Base-by-base conservation (phyloP, 2,797 vertebrate genomes). In the Sebastes melanostomus region DNA sequence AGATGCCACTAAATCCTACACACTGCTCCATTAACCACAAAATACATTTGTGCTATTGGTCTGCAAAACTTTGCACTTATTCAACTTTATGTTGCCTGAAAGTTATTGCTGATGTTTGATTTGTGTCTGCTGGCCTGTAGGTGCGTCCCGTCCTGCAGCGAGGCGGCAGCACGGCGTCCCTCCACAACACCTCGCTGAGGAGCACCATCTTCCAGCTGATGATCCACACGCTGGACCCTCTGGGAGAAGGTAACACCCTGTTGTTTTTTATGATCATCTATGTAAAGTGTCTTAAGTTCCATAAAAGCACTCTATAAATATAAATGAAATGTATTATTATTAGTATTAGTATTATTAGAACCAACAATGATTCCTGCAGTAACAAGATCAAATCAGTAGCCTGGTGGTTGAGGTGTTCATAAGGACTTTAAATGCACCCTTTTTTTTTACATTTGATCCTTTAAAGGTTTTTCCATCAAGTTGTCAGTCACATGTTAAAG, bases 151-250 rank as follows among this genome's bases (percentile, higher is more conserved):
- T 87, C 82, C 94, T 98, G 78, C 96, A 96, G 92, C 91, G 96
- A 78, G 97, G 96, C 22, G 96, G 96, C 90, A 98, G 97, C 94
- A 95, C 95, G 0, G 95, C 97, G 63, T 98, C 97, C 20, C 96
- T 98, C 46, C 97, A 98, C 94, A 98, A 98, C 95, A 95, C 96
- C 1, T 97, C 96, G 5, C 93, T 97, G 90, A 94, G 97, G 7
- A 95, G 86, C 94, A 97, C 96, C 94, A 96, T 98, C 93, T 97
- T 96, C 91, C 96, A 97, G 81, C 96, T 98, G 90, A 97, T 98
- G 97, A 96, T 98, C 87, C 96, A 96, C 94, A 98, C 97, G 1
- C 93, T 98, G 93, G 96, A 98, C 89, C 97, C 97, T 14, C 92
- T 98, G 88, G 94, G 96, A 82, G 96, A 96, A 95, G 97, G 97